Base-by-base conservation (phyloP, 2,888 invertebrate species). In the Brenthis hecate region DNA sequence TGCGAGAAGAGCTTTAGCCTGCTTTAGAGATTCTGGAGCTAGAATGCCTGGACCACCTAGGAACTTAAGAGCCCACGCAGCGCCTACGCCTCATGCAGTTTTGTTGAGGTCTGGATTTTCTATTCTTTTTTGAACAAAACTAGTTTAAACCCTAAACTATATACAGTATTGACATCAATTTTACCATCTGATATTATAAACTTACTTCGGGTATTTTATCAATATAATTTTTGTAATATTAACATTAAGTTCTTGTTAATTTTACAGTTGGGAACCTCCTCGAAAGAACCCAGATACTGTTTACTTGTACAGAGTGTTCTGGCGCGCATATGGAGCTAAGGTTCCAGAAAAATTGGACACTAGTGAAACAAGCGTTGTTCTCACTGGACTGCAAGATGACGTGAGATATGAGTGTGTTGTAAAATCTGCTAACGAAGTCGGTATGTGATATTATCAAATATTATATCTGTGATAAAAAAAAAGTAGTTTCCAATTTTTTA, bases 291-390 rank as follows among this genome's bases (percentile, higher is more conserved):
- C 97, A 0, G 95, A 96, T 74, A 95, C 96, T 0, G 97, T 97
- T 1, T 96, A 97, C 88, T 93, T 96, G 76, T 97, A 97, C 92
- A 94, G 97, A 74, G 95, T 97, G 74, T 96, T 97, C 89, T 97
- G 97, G 95, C 94, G 96, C 72, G 94, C 94, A 54, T 93, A 94
- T 65, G 96, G 96, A 57, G 93, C 88, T 78, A 93, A 91, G 80
- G 94, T 87, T 79, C 95, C 86, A 72, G 94, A 90, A 94, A 96
- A 94, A 87, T 93, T 94, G 74, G 97, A 97, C 88, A 96, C 96
- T 13, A 94, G 95, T 74, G 94, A 95, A 76, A 96, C 95, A 56
- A 95, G 94, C 80, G 94, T 96, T 61, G 94, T 94, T 72, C 94
- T 97, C 63, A 93, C 94, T n/a, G 95, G 95, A 0, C 91, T 97